Percentiles rank a stretch among this genome's conserved stretches.
Evolutionary conservation across 1,140 invertebrate genomes (phyloP).

Genomic region (Drosophila seguyi): DNA sequence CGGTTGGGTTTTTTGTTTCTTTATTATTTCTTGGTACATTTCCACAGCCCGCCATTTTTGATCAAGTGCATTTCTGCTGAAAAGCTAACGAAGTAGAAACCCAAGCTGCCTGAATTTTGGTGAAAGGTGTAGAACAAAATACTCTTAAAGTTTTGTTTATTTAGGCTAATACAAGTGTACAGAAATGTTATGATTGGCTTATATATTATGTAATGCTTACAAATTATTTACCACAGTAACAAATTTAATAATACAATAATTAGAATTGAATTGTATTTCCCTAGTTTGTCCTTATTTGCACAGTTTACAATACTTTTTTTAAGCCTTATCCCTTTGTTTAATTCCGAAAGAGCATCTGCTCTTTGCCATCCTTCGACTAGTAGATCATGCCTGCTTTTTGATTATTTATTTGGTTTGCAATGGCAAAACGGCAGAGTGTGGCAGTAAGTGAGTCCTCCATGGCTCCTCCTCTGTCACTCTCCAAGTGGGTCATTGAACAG

Average conservation of each 20-base stretch:
- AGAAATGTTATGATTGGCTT: background rate
- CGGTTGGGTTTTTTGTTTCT: slow-evolving; percentile 11
- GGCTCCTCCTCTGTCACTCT: slow-evolving; percentile 14
- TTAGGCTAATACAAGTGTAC: background rate
- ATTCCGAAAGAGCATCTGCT: slow-evolving; percentile 19
- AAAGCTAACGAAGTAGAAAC: slow-evolving; percentile 74
- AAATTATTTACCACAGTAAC: background rate
- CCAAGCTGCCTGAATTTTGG: slow-evolving; percentile 36
- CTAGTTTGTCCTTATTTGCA: no score
- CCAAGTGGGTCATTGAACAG: slow-evolving; percentile 63
- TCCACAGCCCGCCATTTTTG: slow-evolving; percentile 64
- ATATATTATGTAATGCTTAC: background rate
- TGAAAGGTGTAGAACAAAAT: slow-evolving; percentile 12
- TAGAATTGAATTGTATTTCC: no score
- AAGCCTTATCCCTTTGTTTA: background rate
- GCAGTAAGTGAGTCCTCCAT: slow-evolving; percentile 25
- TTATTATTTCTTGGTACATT: slow-evolving; percentile 34
- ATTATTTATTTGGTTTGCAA: slow-evolving; percentile 33
- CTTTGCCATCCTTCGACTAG: background rate
- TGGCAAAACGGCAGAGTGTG: slow-evolving; percentile 24
- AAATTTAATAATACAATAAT: no score
- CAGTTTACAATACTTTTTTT: background rate
- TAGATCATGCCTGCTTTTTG: background rate
- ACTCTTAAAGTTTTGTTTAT: background rate
- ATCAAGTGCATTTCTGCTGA: slow-evolving; percentile 73